Base-by-base conservation (phyloP, 2,888 invertebrate genomes). In the Athetis lepigone region DNA sequence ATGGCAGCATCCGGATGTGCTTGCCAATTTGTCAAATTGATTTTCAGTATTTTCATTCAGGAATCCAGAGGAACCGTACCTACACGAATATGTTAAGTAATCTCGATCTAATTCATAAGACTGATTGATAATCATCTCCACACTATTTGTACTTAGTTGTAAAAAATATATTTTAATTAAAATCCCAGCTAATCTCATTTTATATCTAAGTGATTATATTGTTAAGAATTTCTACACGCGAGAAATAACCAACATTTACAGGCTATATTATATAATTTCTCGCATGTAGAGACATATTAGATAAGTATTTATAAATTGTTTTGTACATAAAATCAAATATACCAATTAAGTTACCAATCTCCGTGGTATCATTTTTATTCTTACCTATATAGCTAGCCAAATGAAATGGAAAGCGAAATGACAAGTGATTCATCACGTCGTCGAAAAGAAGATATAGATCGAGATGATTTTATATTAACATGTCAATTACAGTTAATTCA, bases 31-130 rank as follows among this genome's bases (percentile, higher is more conserved):
- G n/a, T n/a, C n/a, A n/a, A n/a, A n/a, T n/a, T n/a, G n/a, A n/a
- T n/a, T n/a, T n/a, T n/a, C n/a, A n/a, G n/a, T n/a, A n/a, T n/a
- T 29, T 29, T 33, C 33, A 4, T 33, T 33, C 29, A 11, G 11
- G 29, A 29, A 29, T 8, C 27, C 4, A 8, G 9, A 8, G 0
- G 5, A n/a, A n/a, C n/a, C n/a, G n/a, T n/a, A n/a, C n/a, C 9
- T 29, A 9, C 9, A 29, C 13, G 11, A 13, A 33, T 33, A 33
- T 13, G 11, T 33, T 49, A 66, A 49, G 46, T 36, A 39, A 51
- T 25, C 16, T 13, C 16, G 56, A 70, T 70, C 65, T 60, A 57
- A 42, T 47, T 56, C 27, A 45, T 43, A 73, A 74, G 74, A 74
- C 74, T 74, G 74, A 74, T 18, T 63, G 57, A n/a, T n/a, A n/a